Conservation (phyloP, 1,140 invertebrate genomes). For the Onthophagus taurus region DNA sequence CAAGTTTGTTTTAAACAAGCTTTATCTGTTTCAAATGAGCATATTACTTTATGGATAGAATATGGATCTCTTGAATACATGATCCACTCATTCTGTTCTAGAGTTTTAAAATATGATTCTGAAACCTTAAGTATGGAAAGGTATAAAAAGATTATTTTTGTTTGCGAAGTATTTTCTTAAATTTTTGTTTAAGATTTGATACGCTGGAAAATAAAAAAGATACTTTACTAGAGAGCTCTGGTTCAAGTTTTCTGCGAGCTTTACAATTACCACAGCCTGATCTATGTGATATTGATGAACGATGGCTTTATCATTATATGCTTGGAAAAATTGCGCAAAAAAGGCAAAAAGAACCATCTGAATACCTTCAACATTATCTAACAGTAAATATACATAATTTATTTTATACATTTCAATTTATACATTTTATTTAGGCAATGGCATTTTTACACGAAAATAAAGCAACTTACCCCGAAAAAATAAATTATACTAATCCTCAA, state of each 20-base stretch:
- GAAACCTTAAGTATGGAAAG: conserved; percentile 67
- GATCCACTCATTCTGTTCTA: conserved; percentile 77
- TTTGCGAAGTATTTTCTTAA: neutral
- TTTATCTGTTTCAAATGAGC: conserved; percentile 57
- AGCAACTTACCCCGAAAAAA: conserved; percentile 77
- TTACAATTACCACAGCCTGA: conserved; percentile 46
- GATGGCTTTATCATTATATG: conserved; percentile 89
- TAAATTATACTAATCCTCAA: conserved; percentile 74
- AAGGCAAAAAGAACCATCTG: conserved; percentile 56
- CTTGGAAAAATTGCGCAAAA: conserved; percentile 86
- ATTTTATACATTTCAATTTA: conserved; percentile 3
- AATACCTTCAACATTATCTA: conserved; percentile 71
- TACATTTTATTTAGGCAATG: conserved; percentile 45
- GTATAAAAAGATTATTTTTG: conserved; percentile 15
- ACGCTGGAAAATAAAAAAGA: conserved; percentile 65
- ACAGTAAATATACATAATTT: conserved; percentile 40
- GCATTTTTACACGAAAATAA: conserved; percentile 67
- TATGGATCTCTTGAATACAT: conserved; percentile 80
- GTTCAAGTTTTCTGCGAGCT: conserved; percentile 67
- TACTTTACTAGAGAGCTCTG: conserved; percentile 64
- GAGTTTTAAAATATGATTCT: conserved; percentile 69
- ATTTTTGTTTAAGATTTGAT: conserved; percentile 45
- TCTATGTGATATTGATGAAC: conserved; percentile 55
- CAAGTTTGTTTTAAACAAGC: conserved; percentile 70
- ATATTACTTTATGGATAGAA: conserved; percentile 77